Base-by-base conservation (phyloP, 2,888 invertebrate species). In the Sepiola atlantica region DNA sequence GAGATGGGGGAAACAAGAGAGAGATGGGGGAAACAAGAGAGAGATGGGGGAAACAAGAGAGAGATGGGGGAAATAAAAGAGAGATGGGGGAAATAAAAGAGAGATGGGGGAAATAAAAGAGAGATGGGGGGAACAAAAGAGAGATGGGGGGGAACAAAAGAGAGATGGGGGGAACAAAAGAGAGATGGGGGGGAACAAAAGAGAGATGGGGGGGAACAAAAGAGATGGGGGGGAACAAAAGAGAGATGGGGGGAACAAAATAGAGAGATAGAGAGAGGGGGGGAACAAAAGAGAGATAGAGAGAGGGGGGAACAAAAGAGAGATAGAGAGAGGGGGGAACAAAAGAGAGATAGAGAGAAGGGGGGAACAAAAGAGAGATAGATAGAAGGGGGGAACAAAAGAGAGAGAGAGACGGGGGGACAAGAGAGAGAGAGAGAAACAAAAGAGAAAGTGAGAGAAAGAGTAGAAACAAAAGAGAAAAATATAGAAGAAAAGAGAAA, bases 31-130 rank as follows among this genome's bases (percentile, higher is more conserved):
- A 55, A 95, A 20, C 95, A 93, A 93, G 95, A 94, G 20, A 95
- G 95, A 95, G 95, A 94, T 57, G 95, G 95, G 93, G 95, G 95
- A 54, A 95, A 32, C 54, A 95, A 93, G 45, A 95, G 94, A 54
- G 95, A 94, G 45, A 95, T n/a, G 91, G 28, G 95, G 95, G 96
- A 94, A 97, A 97, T 77, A 97, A 97, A 94, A 97, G 96, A 95
- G 97, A 93, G 98, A 94, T 97, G 98, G 90, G n/a, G n/a, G n/a
- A n/a, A n/a, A n/a, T n/a, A n/a, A n/a, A n/a, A n/a, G n/a, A n/a
- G n/a, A 98, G 95, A 97, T n/a, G n/a, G n/a, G n/a, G n/a, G n/a
- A n/a, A n/a, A n/a, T n/a, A n/a, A n/a, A 24, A 24, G n/a, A 21
- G 55, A 20, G 10, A 12, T n/a, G 54, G 12, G 24, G 21, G 45